These are phyloP conservation scores for Lasioglossum figueresi DNA, from an alignment of 2,888 invertebrate species.

Conservation along the genomic window DNA sequence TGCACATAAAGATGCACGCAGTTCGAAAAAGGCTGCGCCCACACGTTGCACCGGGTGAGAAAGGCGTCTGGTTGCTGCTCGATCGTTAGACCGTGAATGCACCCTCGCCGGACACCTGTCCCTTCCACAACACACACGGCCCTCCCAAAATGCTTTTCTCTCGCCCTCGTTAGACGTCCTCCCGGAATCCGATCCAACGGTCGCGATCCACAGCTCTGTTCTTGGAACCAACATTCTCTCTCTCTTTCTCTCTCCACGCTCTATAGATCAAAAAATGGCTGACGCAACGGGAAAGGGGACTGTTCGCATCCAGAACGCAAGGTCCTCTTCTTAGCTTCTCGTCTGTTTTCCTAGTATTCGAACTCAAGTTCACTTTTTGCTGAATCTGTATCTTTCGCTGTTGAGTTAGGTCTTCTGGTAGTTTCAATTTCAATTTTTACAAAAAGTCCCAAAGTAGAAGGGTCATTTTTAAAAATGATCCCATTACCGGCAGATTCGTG, in stretches of 20 bases:
- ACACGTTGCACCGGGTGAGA: slow-evolving; percentile 43
- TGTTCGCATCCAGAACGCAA: neutral
- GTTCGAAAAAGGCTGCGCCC: slow-evolving; percentile 57
- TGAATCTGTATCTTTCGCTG: neutral
- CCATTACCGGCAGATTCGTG: too few species aligned
- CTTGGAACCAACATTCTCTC: neutral
- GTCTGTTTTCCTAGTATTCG: neutral
- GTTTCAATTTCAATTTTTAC: too few species aligned
- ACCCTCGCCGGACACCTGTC: slow-evolving; percentile 76
- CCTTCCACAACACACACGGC: slow-evolving; percentile 60
- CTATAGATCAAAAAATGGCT: neutral
- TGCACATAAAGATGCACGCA: neutral
- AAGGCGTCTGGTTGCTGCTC: slow-evolving; percentile 62
- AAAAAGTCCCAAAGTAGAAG: too few species aligned
- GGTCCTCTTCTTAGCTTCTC: neutral
- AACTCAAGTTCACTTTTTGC: neutral
- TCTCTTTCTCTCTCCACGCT: neutral
- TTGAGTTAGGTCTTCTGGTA: neutral
- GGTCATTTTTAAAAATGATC: too few species aligned
- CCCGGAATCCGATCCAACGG: slow-evolving; percentile 54
- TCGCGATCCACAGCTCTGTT: slow-evolving; percentile 34
- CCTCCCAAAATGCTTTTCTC: slow-evolving; percentile 58
- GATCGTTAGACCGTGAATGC: slow-evolving; percentile 73
- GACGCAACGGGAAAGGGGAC: neutral
- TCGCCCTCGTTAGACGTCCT: slow-evolving; percentile 30